Base-by-base conservation (phyloP, 2,113 vertebrate species). In the Strix uralensis region DNA sequence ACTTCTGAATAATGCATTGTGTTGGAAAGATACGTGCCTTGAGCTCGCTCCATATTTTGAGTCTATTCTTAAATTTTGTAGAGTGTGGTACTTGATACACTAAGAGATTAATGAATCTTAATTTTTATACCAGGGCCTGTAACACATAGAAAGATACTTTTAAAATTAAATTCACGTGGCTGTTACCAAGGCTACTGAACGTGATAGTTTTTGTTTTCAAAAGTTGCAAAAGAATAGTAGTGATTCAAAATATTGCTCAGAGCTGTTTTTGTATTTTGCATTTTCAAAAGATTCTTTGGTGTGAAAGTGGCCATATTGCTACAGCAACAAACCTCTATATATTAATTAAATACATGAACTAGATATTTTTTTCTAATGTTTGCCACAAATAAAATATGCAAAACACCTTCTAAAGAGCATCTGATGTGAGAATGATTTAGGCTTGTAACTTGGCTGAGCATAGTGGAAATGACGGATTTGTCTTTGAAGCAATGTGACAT, bases 261-360 rank as follows among this genome's bases (percentile, higher is more conserved):
- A 92, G 91, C 88, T 79, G 27, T 54, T 97, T 71, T 81, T 18
- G 10, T 29, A 11, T 81, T 74, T 88, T 71, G 32, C 69, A 40
- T 90, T 94, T 90, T 72, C 73, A 58, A 46, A 84, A 75, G 70
- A 65, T 74, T 72, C 82, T 58, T 79, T 93, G 92, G 65, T 96
- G 83, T 93, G 86, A 88, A 95, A 75, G 73, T 57, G 82, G 47
- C 82, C 75, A 47, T 59, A 84, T 61, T 94, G 90, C 91, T 92
- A n/a, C 47, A 52, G 54, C 46, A 73, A 59, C 52, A 88, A 55
- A 86, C 32, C 67, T 74, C 40, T 32, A 2, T 70, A 15, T 90
- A 73, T 84, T 86, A 57, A 77, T 78, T 81, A 80, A 61, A 46
- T 55, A 61, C 4, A 10, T 5, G 18, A 74, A 72, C 15, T 38